These are phyloP conservation scores for Protaetia brevitarsis DNA, from an alignment of 1,140 invertebrate genomes.

Conservation along the genomic window DNA sequence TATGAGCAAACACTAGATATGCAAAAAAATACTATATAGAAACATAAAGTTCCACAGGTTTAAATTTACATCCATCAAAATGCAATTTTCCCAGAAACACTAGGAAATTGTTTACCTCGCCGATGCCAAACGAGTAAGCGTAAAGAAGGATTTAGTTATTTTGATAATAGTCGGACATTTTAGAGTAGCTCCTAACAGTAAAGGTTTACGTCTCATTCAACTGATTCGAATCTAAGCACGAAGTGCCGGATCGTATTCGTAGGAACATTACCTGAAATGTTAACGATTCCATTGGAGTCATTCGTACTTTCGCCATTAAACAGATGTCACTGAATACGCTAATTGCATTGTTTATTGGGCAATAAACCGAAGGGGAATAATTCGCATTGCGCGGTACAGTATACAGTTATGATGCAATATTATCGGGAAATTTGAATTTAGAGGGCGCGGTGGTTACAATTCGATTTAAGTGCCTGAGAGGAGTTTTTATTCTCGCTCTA, in stretches of 20 bases:
- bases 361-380: neutral
- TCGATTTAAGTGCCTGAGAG: no score
- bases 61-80: no score
- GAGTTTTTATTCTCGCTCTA: no score
- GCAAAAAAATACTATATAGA: no score
- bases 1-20: no score
- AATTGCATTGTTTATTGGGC: neutral
- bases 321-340: constrained; percentile 12
- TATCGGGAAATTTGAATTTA: no score
- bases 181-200: neutral
- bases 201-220: constrained; percentile 15
- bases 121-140: neutral
- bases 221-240: constrained; percentile 16
- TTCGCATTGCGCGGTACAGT: no score
- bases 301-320: constrained; percentile 11
- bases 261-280: constrained; percentile 7
- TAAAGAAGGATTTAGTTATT: neutral
- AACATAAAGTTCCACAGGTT: no score
- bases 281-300: neutral
- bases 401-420: no score
- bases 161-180: constrained; percentile 1
- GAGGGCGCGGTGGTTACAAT: no score
- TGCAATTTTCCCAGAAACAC: neutral
- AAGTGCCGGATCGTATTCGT: neutral
- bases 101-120: neutral